phyloP scores from a whole-genome alignment of 2,113 vertebrate species.

The Lathamus discolor region DNA sequence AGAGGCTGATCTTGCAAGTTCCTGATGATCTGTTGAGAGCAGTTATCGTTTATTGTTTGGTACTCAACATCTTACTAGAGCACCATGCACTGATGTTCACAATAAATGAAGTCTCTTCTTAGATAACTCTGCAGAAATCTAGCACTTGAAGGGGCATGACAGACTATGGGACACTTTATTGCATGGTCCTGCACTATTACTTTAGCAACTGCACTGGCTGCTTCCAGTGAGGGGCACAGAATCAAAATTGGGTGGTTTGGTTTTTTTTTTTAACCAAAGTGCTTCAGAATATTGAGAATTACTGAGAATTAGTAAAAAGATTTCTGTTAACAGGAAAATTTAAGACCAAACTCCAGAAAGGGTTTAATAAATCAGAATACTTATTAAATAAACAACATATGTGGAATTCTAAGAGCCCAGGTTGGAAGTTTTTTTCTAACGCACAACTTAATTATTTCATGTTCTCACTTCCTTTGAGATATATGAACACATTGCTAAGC shows the following conservation, averaged over 20 bases:
- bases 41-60: not conserved
- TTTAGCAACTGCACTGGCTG: not conserved
- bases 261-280: not conserved
- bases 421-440: not conserved
- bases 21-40: not conserved
- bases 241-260: not conserved
- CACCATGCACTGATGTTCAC: not conserved
- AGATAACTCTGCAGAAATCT: not conserved
- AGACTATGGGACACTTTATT: accelerated
- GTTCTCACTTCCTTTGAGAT: not conserved
- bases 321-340: not conserved
- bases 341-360: not conserved
- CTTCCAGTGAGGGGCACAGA: not conserved
- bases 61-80: not conserved
- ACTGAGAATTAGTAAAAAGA: not conserved
- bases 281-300: not conserved
- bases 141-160: not conserved
- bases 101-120: not conserved
- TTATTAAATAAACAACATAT: not conserved
- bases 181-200: not conserved
- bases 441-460: not conserved
- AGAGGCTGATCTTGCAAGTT: not conserved
- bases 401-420: not conserved
- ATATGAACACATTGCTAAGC: not conserved
- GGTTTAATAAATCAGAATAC: not conserved